Evolutionary conservation across 2,888 invertebrate species (phyloP), one percentile per base, ranked within the genome.

Genomic region (Caenorhabditis afra): DNA sequence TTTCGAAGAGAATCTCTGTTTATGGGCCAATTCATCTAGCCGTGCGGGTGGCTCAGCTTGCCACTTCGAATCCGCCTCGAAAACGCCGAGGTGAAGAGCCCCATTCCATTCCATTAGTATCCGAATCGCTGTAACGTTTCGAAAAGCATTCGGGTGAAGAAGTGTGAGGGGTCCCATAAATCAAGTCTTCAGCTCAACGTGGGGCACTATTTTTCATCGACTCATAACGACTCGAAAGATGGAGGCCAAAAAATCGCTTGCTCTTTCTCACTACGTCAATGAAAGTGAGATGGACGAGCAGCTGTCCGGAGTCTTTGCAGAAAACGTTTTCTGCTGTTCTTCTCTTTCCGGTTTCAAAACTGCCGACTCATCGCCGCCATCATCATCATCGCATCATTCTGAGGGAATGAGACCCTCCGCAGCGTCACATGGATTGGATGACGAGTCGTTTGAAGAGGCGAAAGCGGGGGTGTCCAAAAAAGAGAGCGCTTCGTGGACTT

Each of bases 31-130:
- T 67, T 55, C 41, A 66, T 66, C 47, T 20, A 14, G 44, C 35
- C n/a, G 20, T 45, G 23, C 35, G 18, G 53, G 22, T 44, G 67
- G 59, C 53, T 70, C 70, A 62, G 70, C 61, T 22, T 35, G 52
- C 35, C 44, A 7, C 47, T 52, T 55, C 11, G 35, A 16, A 18
- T 14, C 37, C 29, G 37, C 57, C 37, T 47, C 11, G 16, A 10
- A 18, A 44, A 35, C 37, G 12, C 0, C 12, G 22, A 35, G 39
- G 3, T 20, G 41, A 14, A n/a, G n/a, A 37, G 41, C 29, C 49
- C 29, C 37, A 59, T 71, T 35, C 29, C 41, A 59, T 70, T 70
- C 61, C 20, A 68, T 59, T 68, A 68, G 35, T 20, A 59, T 58
- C 57, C 58, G 44, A 50, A 59, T 45, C 52, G 22, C 18, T 52